phyloP scores from a whole-genome alignment of 2,797 vertebrate species.

The Galago senegalensis region DNA sequence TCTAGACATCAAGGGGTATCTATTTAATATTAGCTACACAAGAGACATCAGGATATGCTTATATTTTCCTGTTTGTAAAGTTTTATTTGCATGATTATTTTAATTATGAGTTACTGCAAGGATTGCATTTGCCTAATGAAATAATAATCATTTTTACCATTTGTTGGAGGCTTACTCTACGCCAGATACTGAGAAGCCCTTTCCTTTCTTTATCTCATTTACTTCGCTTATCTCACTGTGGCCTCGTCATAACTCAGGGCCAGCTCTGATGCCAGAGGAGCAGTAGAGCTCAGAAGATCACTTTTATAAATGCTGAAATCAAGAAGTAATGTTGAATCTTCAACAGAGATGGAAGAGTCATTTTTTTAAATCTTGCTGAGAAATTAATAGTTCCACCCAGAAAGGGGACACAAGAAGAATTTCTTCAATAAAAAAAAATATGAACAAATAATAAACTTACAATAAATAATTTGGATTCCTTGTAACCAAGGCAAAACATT shows the following conservation, averaged over 20 bases:
- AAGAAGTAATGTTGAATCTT: background rate
- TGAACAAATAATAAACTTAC: background rate
- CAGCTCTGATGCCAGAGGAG: background rate
- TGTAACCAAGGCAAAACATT: constrained; percentile 12
- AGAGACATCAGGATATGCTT: background rate
- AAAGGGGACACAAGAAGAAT: background rate
- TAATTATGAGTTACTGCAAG: background rate
- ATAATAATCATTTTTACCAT: background rate
- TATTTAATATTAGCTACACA: background rate
- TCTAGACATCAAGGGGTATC: background rate
- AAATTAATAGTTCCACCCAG: background rate
- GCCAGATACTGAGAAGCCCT: background rate
- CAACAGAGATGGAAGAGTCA: background rate
- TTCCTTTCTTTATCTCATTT: background rate
- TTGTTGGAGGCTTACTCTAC: background rate
- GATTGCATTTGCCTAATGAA: background rate
- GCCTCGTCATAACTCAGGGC: background rate
- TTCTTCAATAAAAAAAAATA: constrained; percentile 10
- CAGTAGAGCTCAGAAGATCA: background rate
- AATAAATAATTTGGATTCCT: background rate
- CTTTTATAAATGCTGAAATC: background rate
- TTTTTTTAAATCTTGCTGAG: background rate
- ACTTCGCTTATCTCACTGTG: background rate
- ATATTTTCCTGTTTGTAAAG: background rate
- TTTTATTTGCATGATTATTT: background rate